Evolutionary conservation across 1,140 invertebrate genomes (phyloP).

Genomic region (Drosophila truncata): DNA sequence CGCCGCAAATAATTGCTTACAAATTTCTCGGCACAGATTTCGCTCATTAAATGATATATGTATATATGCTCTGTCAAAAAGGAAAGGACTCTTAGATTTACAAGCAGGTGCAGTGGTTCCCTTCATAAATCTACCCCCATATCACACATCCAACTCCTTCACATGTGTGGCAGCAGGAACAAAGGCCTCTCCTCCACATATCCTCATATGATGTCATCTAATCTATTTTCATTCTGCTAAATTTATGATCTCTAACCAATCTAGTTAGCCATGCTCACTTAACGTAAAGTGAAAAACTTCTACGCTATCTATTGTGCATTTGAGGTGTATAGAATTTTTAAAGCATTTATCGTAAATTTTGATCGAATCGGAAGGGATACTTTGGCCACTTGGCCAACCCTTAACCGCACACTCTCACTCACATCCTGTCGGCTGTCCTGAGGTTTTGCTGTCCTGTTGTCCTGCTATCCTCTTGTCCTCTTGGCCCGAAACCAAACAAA

Average conservation of each 20-base stretch:
- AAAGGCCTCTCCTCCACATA: constrained; percentile 33
- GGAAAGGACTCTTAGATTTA: background rate
- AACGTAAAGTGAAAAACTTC: constrained; percentile 74
- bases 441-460: background rate
- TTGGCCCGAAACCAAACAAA: constrained; percentile 48
- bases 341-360: constrained; percentile 84
- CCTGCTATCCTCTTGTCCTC: constrained; percentile 9
- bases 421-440: constrained; percentile 19
- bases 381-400: constrained; percentile 66
- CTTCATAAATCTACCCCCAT: constrained; percentile 55
- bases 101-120: constrained; percentile 70
- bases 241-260: constrained; percentile 84
- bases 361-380: constrained; percentile 67
- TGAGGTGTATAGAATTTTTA: constrained; percentile 78
- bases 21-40: constrained; percentile 58
- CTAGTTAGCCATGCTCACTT: constrained; percentile 81
- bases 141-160: constrained; percentile 58
- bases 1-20: constrained; percentile 67
- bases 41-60: constrained; percentile 59
- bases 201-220: constrained; percentile 66
- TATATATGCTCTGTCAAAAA: background rate
- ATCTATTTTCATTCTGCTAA: constrained; percentile 65
- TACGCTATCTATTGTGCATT: constrained; percentile 48
- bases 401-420: constrained; percentile 55
- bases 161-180: constrained; percentile 38